Conservation (phyloP, 92 coral and sea anemone genomes). For the Pocillopora meandrina region DNA sequence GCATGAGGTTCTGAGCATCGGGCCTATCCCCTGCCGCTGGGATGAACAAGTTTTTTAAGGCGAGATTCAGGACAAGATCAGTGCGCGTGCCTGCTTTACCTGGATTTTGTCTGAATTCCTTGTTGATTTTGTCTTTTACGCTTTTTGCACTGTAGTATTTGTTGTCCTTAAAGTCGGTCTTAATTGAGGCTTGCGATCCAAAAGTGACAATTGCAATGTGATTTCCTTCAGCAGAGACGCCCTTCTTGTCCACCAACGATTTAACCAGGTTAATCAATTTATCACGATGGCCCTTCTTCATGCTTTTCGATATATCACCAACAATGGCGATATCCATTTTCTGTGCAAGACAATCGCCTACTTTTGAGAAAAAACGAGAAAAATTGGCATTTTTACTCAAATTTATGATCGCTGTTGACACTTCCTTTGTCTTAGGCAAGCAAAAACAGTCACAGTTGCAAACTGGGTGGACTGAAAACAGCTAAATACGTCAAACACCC, state of each 20-base stretch:
- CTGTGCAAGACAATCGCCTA: conserved; percentile 6
- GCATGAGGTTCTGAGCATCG: not conserved
- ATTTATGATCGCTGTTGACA: too few relatives aligned
- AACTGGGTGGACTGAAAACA: too few relatives aligned
- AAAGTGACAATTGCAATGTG: not conserved
- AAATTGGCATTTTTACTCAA: not conserved
- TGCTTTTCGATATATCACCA: conserved; percentile 21
- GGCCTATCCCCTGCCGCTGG: not conserved
- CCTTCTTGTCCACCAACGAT: not conserved
- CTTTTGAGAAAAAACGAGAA: not conserved
- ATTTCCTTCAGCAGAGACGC: not conserved
- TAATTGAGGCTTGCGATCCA: not conserved
- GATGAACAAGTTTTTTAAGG: not conserved
- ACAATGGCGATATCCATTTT: conserved; percentile 19
- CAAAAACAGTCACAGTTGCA: too few relatives aligned
- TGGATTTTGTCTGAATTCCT: not conserved
- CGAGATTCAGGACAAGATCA: not conserved
- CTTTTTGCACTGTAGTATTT: not conserved
- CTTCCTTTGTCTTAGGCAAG: too few relatives aligned
- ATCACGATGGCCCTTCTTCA: not conserved
- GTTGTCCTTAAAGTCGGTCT: not conserved
- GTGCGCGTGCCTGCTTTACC: not conserved
- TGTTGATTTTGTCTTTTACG: not conserved
- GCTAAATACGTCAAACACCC: too few relatives aligned
- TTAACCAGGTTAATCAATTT: not conserved